Conservation (phyloP, 2,888 invertebrate species). For the Xanthia icteritia region DNA sequence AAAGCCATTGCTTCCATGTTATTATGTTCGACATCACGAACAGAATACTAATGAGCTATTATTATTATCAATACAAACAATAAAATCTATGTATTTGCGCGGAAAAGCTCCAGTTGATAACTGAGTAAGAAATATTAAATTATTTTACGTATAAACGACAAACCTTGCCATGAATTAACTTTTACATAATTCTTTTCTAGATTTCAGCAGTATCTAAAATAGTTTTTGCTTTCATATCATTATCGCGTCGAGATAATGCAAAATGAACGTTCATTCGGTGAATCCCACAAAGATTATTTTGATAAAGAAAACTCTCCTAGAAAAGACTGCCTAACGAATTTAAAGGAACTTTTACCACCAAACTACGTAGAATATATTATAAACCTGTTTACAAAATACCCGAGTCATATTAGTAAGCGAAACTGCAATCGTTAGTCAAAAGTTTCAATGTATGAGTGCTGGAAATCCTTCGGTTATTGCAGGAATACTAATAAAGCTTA, state of each 20-base stretch:
- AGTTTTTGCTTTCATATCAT: constrained; percentile 25
- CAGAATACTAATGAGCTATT: constrained; percentile 68
- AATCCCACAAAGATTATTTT: constrained; percentile 36
- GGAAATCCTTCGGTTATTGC: constrained; percentile 44
- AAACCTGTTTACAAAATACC: constrained; percentile 17
- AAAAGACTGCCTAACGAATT: constrained; percentile 21
- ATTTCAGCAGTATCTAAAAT: constrained; percentile 18
- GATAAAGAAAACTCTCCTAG: not conserved
- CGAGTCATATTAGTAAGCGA: constrained; percentile 18
- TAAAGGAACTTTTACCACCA: constrained; percentile 7
- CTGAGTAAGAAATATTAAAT: constrained; percentile 36
- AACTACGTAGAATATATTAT: not conserved
- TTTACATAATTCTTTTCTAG: constrained; percentile 3
- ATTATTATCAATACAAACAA: constrained; percentile 61
- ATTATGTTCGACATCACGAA: constrained; percentile 66
- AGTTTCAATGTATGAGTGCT: constrained; percentile 32
- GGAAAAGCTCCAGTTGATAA: constrained; percentile 17
- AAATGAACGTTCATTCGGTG: constrained; percentile 27
- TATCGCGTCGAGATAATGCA: constrained; percentile 47
- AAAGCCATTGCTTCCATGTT: constrained; percentile 66
- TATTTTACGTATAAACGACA: constrained; percentile 18
- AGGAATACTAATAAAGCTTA: constrained; percentile 59
- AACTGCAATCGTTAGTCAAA: constrained; percentile 34
- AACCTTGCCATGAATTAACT: constrained; percentile 3
- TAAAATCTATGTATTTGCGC: constrained; percentile 52